phyloP scores from a whole-genome alignment of 2,797 vertebrate species.

The Myiotriccus ornatus region DNA sequence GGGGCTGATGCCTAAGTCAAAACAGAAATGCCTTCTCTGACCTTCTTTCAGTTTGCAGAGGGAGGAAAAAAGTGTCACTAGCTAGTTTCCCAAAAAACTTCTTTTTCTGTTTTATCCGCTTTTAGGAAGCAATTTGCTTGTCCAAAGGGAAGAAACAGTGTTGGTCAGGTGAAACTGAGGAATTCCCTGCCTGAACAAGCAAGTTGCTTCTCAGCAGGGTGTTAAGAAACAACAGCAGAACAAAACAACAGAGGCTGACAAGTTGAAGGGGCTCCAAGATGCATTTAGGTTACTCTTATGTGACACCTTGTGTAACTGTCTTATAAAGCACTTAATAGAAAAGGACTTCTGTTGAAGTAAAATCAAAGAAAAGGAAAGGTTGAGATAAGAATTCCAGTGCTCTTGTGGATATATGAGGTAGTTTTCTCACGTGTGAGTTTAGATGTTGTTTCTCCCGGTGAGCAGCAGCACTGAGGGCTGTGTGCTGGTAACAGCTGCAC shows the following conservation, averaged over 20 bases:
- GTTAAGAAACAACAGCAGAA: neutral
- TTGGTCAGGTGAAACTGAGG: neutral
- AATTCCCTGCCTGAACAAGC: neutral
- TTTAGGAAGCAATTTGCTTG: neutral
- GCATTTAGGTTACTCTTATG: neutral
- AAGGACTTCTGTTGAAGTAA: neutral
- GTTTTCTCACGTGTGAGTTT: neutral
- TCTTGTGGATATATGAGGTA: neutral
- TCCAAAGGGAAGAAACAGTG: neutral
- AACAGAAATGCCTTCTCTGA: neutral
- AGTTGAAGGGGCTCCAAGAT: neutral
- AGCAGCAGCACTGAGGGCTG: rapidly evolving
- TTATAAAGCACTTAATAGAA: neutral
- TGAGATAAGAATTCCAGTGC: neutral
- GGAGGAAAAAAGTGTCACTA: neutral
- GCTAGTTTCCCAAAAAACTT: neutral
- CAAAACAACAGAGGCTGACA: neutral
- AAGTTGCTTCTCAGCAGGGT: neutral
- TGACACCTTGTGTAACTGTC: neutral
- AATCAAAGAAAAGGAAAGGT: neutral
- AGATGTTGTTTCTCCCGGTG: neutral
- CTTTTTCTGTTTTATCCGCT: neutral
- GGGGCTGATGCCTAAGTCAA: neutral
- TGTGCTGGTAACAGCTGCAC: neutral
- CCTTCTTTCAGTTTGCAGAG: neutral